Evolutionary conservation across 2,797 vertebrate species (phyloP), one percentile per base, ranked within the genome.

Genomic region (Poecilia gillii): DNA sequence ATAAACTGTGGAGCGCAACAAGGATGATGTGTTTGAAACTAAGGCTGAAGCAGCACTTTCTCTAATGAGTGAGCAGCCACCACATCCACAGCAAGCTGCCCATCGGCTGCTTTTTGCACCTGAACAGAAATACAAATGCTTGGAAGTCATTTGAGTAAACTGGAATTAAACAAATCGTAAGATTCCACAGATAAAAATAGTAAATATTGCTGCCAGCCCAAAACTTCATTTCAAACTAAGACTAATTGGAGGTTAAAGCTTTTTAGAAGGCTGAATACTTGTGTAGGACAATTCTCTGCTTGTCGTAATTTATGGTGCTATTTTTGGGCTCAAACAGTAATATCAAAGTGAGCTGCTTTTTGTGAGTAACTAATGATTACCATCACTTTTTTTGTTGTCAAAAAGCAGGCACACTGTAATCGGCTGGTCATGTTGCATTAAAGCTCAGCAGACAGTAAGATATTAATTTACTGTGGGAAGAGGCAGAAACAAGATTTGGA

Each of bases 41-140:
- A 43, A 84, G 81, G 81, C 73, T 23, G 79, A 78, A 84, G n/a
- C 74, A 81, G 81, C 75, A 85, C 8, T 89, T 86, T 85, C 1
- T 75, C 0, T 72, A 78, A 76, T 71, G 46, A 75, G 43, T 53
- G 46, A 46, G n/a, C 43, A 25, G 41, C 66, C 59, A 46, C 51
- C 43, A 39, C 73, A 82, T 75, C 71, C 25, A 16, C 55, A 77
- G 33, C 20, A 31, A 77, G 75, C 9, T 62, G 53, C 68, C 78
- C 68, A n/a, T 53, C 3, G 76, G 59, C 11, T 57, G 76, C 62
- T 53, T 49, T n/a, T 28, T 73, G 39, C 85, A 80, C 64, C 66
- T 39, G 59, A 51, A 25, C 64, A 78, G 66, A 74, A 75, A 72
- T 51, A 1, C 9, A 41, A 59, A 77, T 85, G 46, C 72, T 81